These are phyloP conservation scores for Paedocypris sp. DNA, from an alignment of 2,113 vertebrate genomes.

Conservation along the genomic window DNA sequence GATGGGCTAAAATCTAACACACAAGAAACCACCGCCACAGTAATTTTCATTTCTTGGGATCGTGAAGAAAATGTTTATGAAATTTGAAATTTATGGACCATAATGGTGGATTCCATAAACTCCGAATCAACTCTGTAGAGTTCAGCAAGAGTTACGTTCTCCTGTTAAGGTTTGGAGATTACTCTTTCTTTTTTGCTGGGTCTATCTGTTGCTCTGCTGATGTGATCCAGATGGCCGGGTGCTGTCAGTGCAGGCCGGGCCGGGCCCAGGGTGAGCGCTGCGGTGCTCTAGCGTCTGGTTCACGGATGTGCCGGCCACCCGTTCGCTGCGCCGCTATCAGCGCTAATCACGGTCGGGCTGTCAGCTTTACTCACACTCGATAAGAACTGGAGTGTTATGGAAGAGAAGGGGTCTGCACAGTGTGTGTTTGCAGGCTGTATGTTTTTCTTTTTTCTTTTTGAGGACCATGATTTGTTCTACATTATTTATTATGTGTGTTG, in stretches of 20 bases:
- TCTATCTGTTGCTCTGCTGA: not conserved
- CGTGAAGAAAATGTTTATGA: conserved; percentile 8
- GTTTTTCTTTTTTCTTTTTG: not conserved
- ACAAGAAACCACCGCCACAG: not conserved
- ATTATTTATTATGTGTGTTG: too few species aligned
- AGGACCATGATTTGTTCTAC: too few species aligned
- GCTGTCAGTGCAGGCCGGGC: conserved; percentile 10
- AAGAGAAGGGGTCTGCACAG: not conserved
- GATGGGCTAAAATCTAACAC: not conserved
- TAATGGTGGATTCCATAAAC: conserved; percentile 17
- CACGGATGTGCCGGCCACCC: conserved; percentile 21
- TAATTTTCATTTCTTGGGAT: not conserved
- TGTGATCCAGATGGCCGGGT: conserved; percentile 15
- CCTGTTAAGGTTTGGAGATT: not conserved
- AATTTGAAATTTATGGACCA: conserved; percentile 18
- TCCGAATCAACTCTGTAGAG: conserved; percentile 4
- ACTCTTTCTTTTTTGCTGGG: not conserved
- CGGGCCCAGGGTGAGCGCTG: conserved; percentile 3
- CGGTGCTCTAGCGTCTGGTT: conserved; percentile 18
- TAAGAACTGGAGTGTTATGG: conserved; percentile 22
- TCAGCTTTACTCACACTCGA: conserved; percentile 30
- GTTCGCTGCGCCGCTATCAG: conserved; percentile 26
- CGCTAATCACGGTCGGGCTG: conserved; percentile 30
- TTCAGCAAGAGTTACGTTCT: conserved; percentile 11
- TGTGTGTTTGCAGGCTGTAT: not conserved